A percentile compares a stretch with the other conserved stretches of the same genome.
Conservation (phyloP, 2,888 invertebrate genomes). For the Cartodere bifasciata region DNA sequence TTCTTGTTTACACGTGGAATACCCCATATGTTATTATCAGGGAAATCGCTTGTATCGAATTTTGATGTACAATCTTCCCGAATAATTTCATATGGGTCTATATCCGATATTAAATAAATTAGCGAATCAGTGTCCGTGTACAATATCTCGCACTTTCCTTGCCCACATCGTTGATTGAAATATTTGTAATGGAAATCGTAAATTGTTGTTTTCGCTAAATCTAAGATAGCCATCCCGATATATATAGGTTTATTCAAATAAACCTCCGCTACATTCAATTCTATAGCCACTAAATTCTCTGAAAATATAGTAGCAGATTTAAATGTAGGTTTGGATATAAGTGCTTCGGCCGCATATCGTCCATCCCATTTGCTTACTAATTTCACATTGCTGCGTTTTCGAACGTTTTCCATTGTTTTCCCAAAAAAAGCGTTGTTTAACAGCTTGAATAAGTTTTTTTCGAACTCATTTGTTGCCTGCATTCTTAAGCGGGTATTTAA, state of each 20-base stretch:
- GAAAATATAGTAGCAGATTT: conserved; percentile 4
- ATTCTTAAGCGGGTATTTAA: conserved; percentile 26
- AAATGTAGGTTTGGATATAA: conserved; percentile 6
- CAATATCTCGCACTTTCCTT: background rate
- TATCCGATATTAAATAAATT: background rate
- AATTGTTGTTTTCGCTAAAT: conserved; percentile 6
- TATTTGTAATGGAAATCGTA: conserved; percentile 8
- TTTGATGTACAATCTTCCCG: background rate
- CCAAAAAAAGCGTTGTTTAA: conserved; percentile 14
- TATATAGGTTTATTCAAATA: conserved; percentile 9
- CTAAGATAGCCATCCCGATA: conserved; percentile 4
- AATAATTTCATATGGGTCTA: conserved; percentile 1
- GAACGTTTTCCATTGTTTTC: conserved; percentile 4
- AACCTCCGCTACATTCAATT: conserved; percentile 1
- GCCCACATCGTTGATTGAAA: background rate
- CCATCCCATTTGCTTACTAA: conserved; percentile 1
- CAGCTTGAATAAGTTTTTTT: conserved; percentile 14
- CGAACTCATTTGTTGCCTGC: conserved; percentile 14
- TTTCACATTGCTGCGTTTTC: conserved; percentile 1
- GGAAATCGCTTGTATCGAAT: conserved; percentile 1
- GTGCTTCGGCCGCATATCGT: conserved; percentile 4
- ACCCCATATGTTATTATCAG: conserved; percentile 8
- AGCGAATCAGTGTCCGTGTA: conserved; percentile 4
- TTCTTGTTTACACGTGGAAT: conserved; percentile 19
- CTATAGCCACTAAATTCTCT: conserved; percentile 6